phyloP scores from a whole-genome alignment of 2,888 invertebrate species.

The Mycogona germanica region DNA sequence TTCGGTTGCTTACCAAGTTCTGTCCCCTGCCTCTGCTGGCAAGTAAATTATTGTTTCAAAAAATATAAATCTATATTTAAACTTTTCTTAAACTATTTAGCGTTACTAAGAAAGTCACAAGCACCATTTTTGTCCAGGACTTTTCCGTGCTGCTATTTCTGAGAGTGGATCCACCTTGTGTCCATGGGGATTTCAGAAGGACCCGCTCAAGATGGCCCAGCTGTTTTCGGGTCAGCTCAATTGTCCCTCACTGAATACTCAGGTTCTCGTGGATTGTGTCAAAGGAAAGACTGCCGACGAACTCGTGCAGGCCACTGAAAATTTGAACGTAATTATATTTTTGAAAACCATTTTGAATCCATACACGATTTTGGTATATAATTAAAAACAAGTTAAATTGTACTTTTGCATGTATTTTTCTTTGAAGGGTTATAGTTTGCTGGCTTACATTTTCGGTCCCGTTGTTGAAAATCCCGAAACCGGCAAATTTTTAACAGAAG shows the following conservation, averaged over 20 bases:
- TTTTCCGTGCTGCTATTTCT: constrained; percentile 1
- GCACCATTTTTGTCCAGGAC: too few relatives aligned
- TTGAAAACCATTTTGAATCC: too few relatives aligned
- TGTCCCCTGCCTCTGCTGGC: too few relatives aligned
- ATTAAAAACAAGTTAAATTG: not conserved
- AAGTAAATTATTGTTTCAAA: too few relatives aligned
- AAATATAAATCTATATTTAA: too few relatives aligned
- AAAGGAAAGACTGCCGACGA: constrained; percentile 7
- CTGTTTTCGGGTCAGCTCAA: not conserved
- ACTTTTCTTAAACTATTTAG: too few relatives aligned
- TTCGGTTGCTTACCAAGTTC: not conserved
- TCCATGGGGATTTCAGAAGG: constrained; percentile 6
- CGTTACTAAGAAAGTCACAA: too few relatives aligned
- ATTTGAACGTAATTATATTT: constrained; percentile 13
- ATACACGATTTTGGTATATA: not conserved
- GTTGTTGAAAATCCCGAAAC: not conserved
- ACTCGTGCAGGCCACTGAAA: constrained; percentile 4
- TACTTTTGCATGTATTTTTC: not conserved
- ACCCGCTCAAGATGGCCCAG: not conserved
- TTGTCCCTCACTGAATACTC: too few relatives aligned
- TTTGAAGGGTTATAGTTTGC: not conserved
- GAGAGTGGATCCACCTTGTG: constrained; percentile 6
- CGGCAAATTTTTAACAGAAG: constrained; percentile 8
- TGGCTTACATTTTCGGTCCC: constrained; percentile 5
- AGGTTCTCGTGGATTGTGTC: constrained; percentile 14